A percentile compares a stretch with the other conserved stretches of the same genome.
phyloP scores from a whole-genome alignment of 2,797 vertebrate genomes.

The Vespertilio murinus region DNA sequence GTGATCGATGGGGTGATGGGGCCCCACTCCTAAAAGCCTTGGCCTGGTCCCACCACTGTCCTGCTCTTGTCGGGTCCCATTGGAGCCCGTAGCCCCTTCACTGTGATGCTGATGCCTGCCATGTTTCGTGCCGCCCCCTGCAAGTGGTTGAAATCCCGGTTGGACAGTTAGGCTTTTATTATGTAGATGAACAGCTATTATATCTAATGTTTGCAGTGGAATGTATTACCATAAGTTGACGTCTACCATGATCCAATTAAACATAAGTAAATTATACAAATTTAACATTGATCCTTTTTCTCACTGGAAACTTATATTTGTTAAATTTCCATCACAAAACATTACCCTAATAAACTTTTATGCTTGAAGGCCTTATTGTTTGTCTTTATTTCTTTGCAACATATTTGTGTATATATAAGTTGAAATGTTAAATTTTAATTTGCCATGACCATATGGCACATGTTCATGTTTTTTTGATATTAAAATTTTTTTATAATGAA shows the following conservation, averaged over 20 bases:
- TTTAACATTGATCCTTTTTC: background rate
- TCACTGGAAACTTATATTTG: background rate
- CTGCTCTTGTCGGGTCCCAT: too few species aligned
- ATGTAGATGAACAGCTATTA: background rate
- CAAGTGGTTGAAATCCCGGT: too few species aligned
- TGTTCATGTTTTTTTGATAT: background rate
- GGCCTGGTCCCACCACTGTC: too few species aligned
- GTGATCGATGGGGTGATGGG: too few species aligned
- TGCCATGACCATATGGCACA: background rate
- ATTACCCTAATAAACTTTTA: conserved; percentile 47
- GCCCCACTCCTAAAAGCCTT: too few species aligned
- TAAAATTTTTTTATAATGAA: background rate
- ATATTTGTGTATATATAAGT: background rate
- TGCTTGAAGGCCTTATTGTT: background rate
- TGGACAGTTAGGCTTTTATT: too few species aligned
- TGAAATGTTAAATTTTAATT: conserved; percentile 12
- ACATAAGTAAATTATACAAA: background rate
- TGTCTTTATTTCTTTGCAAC: background rate
- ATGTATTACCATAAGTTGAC: background rate
- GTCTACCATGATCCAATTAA: background rate
- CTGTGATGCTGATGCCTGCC: too few species aligned
- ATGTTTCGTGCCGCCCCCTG: too few species aligned
- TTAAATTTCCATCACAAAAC: background rate
- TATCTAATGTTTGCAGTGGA: background rate
- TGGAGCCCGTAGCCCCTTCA: too few species aligned